A percentile compares a stretch with the other conserved stretches of the same genome.
These are phyloP conservation scores for Caenorhabditis wallacei DNA, from an alignment of 2,888 invertebrate species.

Conservation along the genomic window DNA sequence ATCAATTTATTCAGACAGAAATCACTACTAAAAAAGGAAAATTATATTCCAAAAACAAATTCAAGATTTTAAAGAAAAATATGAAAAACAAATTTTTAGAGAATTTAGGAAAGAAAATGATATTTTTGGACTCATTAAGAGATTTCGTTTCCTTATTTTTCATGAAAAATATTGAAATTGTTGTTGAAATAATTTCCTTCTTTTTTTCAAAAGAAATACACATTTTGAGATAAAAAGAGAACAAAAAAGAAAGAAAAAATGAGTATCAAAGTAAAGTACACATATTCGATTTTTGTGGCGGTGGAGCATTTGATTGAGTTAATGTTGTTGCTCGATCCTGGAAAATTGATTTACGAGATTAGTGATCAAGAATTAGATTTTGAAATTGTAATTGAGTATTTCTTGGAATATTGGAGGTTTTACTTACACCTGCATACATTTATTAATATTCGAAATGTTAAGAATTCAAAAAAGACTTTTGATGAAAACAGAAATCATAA, in stretches of 20 bases:
- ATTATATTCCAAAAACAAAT: no score
- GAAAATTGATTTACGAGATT: slow-evolving; percentile 8
- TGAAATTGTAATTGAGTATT: not conserved
- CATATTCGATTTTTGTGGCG: slow-evolving; percentile 64
- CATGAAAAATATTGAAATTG: no score
- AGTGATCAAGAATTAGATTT: not conserved
- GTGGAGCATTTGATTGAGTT: slow-evolving; percentile 43
- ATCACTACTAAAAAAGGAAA: not conserved
- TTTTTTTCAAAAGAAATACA: slow-evolving; percentile 8
- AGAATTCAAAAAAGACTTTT: no score
- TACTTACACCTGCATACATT: no score
- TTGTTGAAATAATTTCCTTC: no score
- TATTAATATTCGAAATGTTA: no score
- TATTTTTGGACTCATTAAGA: no score
- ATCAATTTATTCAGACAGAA: not conserved
- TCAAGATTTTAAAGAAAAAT: no score
- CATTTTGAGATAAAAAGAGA: slow-evolving; percentile 34
- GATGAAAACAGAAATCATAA: not conserved
- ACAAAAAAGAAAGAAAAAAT: slow-evolving; percentile 17
- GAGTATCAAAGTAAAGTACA: slow-evolving; percentile 55
- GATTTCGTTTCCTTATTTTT: no score
- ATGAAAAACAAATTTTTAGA: no score
- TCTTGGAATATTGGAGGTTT: not conserved
- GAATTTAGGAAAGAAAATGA: no score
- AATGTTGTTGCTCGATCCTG: slow-evolving; percentile 63